phyloP scores from a whole-genome alignment of 2,888 invertebrate species.

The Acleris cristana region DNA sequence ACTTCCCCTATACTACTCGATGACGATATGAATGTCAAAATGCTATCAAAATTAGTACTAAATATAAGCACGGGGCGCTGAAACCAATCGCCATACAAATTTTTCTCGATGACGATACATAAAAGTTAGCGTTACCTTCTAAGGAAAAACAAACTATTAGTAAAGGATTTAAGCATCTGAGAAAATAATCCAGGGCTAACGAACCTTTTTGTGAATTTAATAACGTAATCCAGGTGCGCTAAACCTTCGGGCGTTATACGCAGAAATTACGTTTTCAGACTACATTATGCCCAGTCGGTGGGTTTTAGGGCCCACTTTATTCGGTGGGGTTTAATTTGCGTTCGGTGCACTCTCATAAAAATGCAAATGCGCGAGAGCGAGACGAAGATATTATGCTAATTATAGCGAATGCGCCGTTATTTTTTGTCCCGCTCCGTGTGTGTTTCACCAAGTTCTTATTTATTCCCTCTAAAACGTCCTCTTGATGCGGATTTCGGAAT shows the following conservation, averaged over 20 bases:
- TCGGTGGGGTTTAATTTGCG: constrained; percentile 40
- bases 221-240: constrained; percentile 19
- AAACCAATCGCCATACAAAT: too few species aligned
- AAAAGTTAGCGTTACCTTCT: too few species aligned
- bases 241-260: constrained; percentile 13
- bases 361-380: constrained; percentile 51
- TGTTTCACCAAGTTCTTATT: constrained; percentile 19
- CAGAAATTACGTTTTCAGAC: constrained; percentile 8
- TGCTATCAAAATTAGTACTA: too few species aligned
- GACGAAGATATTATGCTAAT: constrained; percentile 38
- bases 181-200: constrained; percentile 3
- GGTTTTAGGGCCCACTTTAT: constrained; percentile 4
- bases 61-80: too few species aligned
- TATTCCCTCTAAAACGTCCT: constrained; percentile 14
- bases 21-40: too few species aligned
- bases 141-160: too few species aligned
- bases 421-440: constrained; percentile 30
- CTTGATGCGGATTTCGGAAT: neutral
- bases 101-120: too few species aligned
- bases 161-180: neutral
- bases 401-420: constrained; percentile 36
- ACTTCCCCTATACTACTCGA: too few species aligned
- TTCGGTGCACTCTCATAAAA: constrained; percentile 59
- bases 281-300: constrained; percentile 3
- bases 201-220: constrained; percentile 17